phyloP scores from a whole-genome alignment of 2,113 vertebrate genomes.

The Lathamus discolor region DNA sequence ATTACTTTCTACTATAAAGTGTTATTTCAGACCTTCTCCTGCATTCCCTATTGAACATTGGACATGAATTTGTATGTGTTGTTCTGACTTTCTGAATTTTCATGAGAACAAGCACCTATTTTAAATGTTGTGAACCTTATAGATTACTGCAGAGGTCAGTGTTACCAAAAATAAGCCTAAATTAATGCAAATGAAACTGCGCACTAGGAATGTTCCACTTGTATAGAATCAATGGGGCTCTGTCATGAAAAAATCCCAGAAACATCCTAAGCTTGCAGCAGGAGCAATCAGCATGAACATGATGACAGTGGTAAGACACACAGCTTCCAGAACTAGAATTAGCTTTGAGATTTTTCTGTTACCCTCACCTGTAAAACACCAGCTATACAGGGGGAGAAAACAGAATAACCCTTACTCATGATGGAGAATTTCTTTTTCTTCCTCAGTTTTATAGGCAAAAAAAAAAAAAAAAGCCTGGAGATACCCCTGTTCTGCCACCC shows the following conservation, averaged over 20 bases:
- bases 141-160: not conserved
- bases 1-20: not conserved
- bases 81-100: not conserved
- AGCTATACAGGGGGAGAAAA: not conserved
- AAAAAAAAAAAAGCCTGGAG: not conserved
- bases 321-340: not conserved
- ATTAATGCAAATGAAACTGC: not conserved
- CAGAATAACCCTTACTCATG: not conserved
- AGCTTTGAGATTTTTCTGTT: not conserved
- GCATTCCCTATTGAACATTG: not conserved
- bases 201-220: not conserved
- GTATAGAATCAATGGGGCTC: not conserved
- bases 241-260: not conserved
- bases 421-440: not conserved
- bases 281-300: not conserved
- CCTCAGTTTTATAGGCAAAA: not conserved
- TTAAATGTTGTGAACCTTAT: not conserved
- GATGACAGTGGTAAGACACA: not conserved
- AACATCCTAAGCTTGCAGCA: not conserved
- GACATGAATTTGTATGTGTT: not conserved
- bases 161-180: not conserved
- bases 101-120: not conserved
- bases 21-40: not conserved
- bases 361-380: not conserved
- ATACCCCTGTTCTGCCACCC: fast-evolving